Base-by-base conservation (phyloP, 1,140 invertebrate species). In the Kradibia gibbosae region DNA sequence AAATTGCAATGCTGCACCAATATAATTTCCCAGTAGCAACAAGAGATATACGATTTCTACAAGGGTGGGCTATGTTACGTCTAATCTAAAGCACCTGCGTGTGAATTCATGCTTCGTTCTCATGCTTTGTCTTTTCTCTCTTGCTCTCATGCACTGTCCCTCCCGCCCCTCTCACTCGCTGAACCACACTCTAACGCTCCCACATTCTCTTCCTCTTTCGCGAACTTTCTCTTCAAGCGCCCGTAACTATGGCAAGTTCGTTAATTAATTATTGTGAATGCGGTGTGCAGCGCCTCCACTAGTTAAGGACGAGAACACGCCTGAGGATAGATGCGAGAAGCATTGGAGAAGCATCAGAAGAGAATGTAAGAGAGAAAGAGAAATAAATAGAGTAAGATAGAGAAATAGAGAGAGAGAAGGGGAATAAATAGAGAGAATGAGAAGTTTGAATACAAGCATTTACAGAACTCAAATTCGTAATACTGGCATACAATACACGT, bases 251-350 rank as follows among this genome's bases (percentile, higher is more conserved):
- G 28, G 55, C 75, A 67, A 82, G 45, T 78, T 79, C 45, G 71
- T 71, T 82, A 82, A 82, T 82, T 82, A 82, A 78, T 82, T 82
- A 75, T 79, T 82, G 71, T 67, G 60, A 78, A 74, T 75, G 55
- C 70, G 70, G 15, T 48, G 13, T 53, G 10, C 42, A 4, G 3
- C 55, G 65, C 22, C 34, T 67, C 39, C 31, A 31, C 48, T 0
- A 53, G 48, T 48, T 73, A 34, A 73, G 7, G 15, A 36, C 11
- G 62, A 39, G 45, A 60, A 39, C 20, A 36, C 0, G 62, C 4
- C 8, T 45, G 25, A 48, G 39, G 25, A 53, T 50, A 25, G 73
- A 39, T 34, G 5, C 20, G 78, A 73, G 36, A 55, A 50, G 20
- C 60, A 62, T 62, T 8, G 7, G 60, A 34, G 60, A n/a, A 39